Evolutionary conservation across 2,888 invertebrate genomes (phyloP), one percentile per base, ranked within the genome.

Genomic region (Spicauda simplicius): DNA sequence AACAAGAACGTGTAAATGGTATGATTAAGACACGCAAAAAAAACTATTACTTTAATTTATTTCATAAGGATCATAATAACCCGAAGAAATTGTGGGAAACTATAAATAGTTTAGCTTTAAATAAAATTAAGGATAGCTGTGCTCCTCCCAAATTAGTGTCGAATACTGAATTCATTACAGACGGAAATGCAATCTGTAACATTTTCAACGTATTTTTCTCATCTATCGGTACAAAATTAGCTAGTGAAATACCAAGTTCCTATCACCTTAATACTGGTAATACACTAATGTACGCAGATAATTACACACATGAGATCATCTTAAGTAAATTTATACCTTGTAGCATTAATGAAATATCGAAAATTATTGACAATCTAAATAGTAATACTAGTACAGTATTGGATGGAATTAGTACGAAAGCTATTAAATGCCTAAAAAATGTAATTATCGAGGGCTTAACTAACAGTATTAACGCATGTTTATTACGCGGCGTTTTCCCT

Each of bases 1-100:
- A 57, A 41, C 50, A 19, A 66, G 45, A 62, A 2, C 19, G 48
- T 12, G 20, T 59, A 20, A 20, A 30, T 10, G 18, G 11, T n/a
- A 8, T 25, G 7, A 62, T 64, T 1, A 54, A 63, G 37, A 19
- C 14, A 60, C 48, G 4, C 54, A 68, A 68, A 41, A 19, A 62
- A 20, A 54, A 65, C 18, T 66, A 69, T n/a, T 61, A 67, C 52
- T n/a, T 20, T 56, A 60, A 55, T 20, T 10, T 52, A 30, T 70
- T 70, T 45, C 8, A 56, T 41, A 50, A 61, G 1, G 59, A 45
- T 30, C 14, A 55, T 14, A 68, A 52, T 0, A 10, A 58, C 41
- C 65, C 72, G 0, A 41, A 57, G 18, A 72, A 72, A 59, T 69
- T 69, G 57, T 71, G 72, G 72, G 55, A 62, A 48, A 37, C 64